Evolutionary conservation across 1,140 invertebrate genomes (phyloP).

Genomic region (Asbolus verrucosus): DNA sequence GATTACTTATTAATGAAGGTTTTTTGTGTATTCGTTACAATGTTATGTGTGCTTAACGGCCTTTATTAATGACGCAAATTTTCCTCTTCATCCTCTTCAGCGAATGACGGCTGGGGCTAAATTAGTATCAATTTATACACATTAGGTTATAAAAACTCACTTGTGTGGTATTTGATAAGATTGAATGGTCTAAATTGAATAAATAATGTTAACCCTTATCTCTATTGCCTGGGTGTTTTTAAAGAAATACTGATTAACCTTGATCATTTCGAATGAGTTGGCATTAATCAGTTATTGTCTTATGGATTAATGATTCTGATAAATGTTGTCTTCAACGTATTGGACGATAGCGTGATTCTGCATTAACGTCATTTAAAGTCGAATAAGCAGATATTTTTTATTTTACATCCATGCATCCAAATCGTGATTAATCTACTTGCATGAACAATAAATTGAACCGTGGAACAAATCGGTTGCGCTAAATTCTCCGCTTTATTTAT

Average conservation of each 20-base stretch:
- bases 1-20: background rate
- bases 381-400: too few relatives aligned
- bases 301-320: background rate
- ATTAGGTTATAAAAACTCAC: too few relatives aligned
- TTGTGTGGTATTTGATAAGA: conserved; percentile 19
- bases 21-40: background rate
- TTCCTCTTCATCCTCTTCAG: conserved; percentile 3
- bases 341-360: too few relatives aligned
- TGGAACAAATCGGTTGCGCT: background rate
- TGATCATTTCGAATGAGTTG: conserved; percentile 1
- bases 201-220: conserved; percentile 15
- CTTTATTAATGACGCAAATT: too few relatives aligned
- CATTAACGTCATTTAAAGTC: too few relatives aligned
- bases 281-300: background rate
- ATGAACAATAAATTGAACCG: conserved; percentile 20
- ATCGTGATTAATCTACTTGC: conserved; percentile 6
- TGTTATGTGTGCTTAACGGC: too few relatives aligned
- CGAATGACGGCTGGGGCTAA: background rate
- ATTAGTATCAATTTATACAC: conserved; percentile 16
- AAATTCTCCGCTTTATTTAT: conserved; percentile 28
- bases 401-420: background rate
- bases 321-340: too few relatives aligned
- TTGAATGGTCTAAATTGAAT: conserved; percentile 3
- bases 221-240: background rate
- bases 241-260: conserved; percentile 21